Percentiles rank a stretch among this genome's conserved stretches.
These are phyloP conservation scores for Brachionus sp. DNA, from an alignment of 1,140 invertebrate genomes.

Conservation along the genomic window DNA sequence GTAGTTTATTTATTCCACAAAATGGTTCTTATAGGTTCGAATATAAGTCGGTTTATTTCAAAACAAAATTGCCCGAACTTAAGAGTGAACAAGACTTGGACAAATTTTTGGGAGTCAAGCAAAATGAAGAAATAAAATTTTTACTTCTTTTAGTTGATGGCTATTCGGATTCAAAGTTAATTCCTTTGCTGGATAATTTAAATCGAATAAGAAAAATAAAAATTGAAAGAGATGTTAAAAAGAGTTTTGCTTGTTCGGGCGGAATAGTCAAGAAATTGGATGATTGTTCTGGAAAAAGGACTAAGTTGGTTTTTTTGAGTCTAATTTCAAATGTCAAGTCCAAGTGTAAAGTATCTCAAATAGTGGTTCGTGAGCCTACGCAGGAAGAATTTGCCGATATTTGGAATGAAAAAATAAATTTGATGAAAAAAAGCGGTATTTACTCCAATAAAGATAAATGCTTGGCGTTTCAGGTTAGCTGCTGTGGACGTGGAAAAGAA, in stretches of 20 bases:
- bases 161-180: constrained; percentile 22
- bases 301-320: neutral
- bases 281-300: neutral
- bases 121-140: neutral
- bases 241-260: constrained; percentile 11
- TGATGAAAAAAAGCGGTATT: constrained; percentile 53
- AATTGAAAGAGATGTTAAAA: neutral
- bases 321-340: neutral
- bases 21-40: neutral
- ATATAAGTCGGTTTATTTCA: neutral
- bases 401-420: neutral
- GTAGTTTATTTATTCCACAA: constrained; percentile 6
- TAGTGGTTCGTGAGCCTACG: neutral
- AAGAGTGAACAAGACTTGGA: constrained; percentile 11
- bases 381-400: neutral
- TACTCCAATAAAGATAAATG: constrained; percentile 52
- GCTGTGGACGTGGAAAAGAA: constrained; percentile 60
- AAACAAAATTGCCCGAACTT: neutral
- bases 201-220: neutral
- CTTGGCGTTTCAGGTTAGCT: constrained; percentile 66
- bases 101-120: neutral
- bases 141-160: neutral
- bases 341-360: neutral
- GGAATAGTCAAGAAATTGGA: constrained; percentile 4
- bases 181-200: neutral